phyloP scores from a whole-genome alignment of 1,140 invertebrate genomes.

The Trichonephila inaurata region DNA sequence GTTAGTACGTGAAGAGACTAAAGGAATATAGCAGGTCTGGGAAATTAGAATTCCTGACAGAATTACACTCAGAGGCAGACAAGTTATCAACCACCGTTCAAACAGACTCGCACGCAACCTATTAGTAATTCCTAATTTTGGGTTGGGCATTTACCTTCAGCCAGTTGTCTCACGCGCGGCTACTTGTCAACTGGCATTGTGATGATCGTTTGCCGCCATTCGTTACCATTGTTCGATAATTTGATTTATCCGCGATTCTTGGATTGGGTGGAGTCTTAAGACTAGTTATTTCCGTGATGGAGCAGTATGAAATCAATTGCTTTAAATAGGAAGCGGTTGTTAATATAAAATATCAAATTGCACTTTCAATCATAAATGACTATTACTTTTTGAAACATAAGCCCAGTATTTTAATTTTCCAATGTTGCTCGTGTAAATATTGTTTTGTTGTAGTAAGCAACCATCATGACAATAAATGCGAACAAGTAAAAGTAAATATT shows the following conservation, averaged over 20 bases:
- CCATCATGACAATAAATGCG: too few relatives aligned
- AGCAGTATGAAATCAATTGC: too few relatives aligned
- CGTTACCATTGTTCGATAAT: background rate
- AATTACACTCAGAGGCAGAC: background rate
- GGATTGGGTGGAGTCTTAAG: background rate
- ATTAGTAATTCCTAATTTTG: conserved; percentile 12
- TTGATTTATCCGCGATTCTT: background rate
- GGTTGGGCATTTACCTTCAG: conserved; percentile 16
- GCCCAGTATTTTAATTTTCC: too few relatives aligned
- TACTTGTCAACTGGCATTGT: background rate
- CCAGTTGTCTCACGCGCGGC: background rate
- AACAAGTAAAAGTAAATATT: too few relatives aligned
- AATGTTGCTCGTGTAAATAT: too few relatives aligned
- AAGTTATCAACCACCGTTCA: background rate
- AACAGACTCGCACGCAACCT: conserved; percentile 2
- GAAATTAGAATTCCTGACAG: conserved; percentile 8
- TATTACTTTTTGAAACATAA: too few relatives aligned
- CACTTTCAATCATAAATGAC: too few relatives aligned
- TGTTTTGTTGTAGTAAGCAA: too few relatives aligned
- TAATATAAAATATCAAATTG: too few relatives aligned
- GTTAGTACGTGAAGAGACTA: background rate
- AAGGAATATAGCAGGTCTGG: background rate
- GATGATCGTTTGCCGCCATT: background rate
- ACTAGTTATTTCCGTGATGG: too few relatives aligned
- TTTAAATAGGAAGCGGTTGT: too few relatives aligned